Base-by-base conservation (phyloP, 2,113 vertebrate species). In the Holacanthus passer region DNA sequence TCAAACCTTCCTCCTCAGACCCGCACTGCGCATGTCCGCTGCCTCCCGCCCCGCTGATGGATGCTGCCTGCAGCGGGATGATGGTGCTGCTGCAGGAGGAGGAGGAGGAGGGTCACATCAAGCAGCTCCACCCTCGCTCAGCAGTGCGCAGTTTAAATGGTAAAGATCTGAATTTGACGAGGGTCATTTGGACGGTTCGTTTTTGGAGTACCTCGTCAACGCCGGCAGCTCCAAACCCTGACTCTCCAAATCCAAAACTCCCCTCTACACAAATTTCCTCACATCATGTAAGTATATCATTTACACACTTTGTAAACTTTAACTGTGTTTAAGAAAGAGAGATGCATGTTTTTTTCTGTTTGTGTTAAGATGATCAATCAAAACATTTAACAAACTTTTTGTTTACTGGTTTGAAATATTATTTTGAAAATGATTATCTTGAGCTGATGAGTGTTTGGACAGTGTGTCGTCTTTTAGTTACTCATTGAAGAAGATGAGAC, bases 171-270 rank as follows among this genome's bases (percentile, higher is more conserved):
- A 83, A 83, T 73, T 85, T 59, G 52, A 81, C 88, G 60, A 81
- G 92, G 88, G 85, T 92, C 94, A 93, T 94, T 95, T 94, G 95
- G 95, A 95, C 93, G 89, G 92, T 91, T 92, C 83, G 84, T 90
- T 86, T 93, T 89, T 91, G 93, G 94, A 95, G 92, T 93, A 94
- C 89, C 89, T 93, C 84, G 65, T 91, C 88, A 74, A 66, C 79
- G 60, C 86, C 84, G 81, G 88, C 89, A 62, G 85, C 91, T 93
- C 93, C 92, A 90, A 91, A 93, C 84, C 87, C 82, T 58, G 72
- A 86, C 90, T 93, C 59, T 91, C 84, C 84, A 82, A 90, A 86
- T 17, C 86, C 82, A 45, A 81, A 81, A 60, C 62, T 72, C 63
- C 83, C 60, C 62, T 52, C 59, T 75, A 66, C 81, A 69, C 53